Evolutionary conservation across 2,113 vertebrate genomes (phyloP).

Genomic region (Platichthys stellatus): DNA sequence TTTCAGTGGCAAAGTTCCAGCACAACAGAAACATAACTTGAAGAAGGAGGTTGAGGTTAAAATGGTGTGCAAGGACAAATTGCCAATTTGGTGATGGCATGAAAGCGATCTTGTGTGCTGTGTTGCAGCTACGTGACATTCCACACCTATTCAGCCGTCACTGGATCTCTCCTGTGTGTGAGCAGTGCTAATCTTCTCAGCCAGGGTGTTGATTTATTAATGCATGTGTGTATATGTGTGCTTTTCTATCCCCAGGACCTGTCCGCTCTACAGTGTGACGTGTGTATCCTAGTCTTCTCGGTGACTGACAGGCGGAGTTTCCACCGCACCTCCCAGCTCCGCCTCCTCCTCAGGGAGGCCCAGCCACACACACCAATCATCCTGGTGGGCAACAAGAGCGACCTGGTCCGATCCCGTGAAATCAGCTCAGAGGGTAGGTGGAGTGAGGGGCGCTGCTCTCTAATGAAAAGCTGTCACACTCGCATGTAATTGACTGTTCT

Average conservation of each 20-base stretch:
- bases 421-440: conserved; percentile 82
- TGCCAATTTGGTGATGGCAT: conserved; percentile 8
- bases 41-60: not conserved
- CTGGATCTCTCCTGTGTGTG: not conserved
- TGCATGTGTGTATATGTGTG: conserved; percentile 39
- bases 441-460: not conserved
- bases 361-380: conserved; percentile 82
- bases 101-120: conserved; percentile 1
- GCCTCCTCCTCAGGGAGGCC: conserved; percentile 83
- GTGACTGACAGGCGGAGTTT: conserved; percentile 85
- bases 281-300: conserved; percentile 85
- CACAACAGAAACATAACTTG: not conserved
- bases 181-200: not conserved
- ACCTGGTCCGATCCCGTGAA: conserved; percentile 84
- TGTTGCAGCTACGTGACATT: conserved; percentile 16
- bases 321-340: conserved; percentile 83
- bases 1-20: conserved; percentile 5
- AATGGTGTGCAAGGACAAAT: conserved; percentile 5
- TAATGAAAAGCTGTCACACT: not conserved
- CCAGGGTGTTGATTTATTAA: conserved; percentile 31
- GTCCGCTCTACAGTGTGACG: conserved; percentile 81
- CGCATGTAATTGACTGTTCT: too few relatives aligned
- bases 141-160: conserved; percentile 32
- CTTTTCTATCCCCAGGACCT: conserved; percentile 75
- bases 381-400: conserved; percentile 86